Conservation (phyloP, 2,113 vertebrate genomes). For the Paratilapia polleni region DNA sequence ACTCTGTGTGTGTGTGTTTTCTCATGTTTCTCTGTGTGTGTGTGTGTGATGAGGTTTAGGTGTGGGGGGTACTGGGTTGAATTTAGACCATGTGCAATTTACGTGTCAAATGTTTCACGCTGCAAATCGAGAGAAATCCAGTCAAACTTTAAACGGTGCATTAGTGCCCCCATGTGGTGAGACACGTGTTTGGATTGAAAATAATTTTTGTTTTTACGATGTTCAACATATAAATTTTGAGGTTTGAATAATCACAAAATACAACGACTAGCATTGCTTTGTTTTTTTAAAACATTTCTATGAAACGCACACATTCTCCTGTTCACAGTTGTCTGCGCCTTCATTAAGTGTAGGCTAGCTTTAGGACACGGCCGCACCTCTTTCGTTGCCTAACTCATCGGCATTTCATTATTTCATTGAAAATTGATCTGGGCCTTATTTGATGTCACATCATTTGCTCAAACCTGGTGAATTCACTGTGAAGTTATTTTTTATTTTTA, state of each 20-base stretch:
- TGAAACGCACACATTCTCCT: background rate
- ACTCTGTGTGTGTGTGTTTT: slow-evolving; percentile 41
- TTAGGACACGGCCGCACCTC: background rate
- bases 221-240: background rate
- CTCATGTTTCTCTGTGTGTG: slow-evolving; percentile 31
- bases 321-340: background rate
- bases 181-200: background rate
- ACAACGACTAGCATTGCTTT: background rate
- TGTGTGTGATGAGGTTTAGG: no score
- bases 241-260: background rate
- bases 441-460: background rate
- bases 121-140: background rate
- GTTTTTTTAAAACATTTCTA: background rate
- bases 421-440: background rate
- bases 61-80: slow-evolving; percentile 12
- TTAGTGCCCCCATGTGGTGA: background rate
- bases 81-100: slow-evolving; percentile 40
- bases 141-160: no score
- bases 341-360: background rate
- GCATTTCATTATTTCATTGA: background rate
- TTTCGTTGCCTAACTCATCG: background rate
- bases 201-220: background rate
- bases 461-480: background rate
- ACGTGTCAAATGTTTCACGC: slow-evolving; percentile 45
- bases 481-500: background rate